Evolutionary conservation across 2,113 vertebrate species (phyloP).

Genomic region (Pterocles orientalis): DNA sequence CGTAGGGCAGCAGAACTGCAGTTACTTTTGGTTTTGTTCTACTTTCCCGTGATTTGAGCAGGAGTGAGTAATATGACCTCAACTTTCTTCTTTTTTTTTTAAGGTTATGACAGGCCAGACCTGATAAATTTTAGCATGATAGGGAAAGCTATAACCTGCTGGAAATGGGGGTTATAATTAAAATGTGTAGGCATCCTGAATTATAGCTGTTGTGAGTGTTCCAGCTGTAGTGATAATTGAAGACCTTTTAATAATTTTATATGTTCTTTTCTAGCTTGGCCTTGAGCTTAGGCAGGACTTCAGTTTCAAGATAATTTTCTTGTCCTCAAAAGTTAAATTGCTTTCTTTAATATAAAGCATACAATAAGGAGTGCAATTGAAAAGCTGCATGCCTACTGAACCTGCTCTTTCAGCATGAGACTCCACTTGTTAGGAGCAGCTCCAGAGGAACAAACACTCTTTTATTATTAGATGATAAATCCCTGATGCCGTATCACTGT

Average conservation of each 20-base stretch:
- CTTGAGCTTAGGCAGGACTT: constrained; percentile 55
- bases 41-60: neutral
- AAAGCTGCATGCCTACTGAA: constrained; percentile 25
- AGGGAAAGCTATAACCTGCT: constrained; percentile 43
- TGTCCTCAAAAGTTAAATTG: constrained; percentile 66
- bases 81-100: neutral
- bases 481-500: constrained; percentile 47
- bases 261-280: constrained; percentile 40
- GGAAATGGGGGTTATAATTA: constrained; percentile 49
- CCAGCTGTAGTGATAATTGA: constrained; percentile 32
- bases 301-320: constrained; percentile 66
- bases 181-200: constrained; percentile 41
- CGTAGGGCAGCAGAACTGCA: neutral
- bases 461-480: constrained; percentile 70
- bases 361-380: constrained; percentile 61
- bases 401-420: constrained; percentile 41
- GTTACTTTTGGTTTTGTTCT: neutral
- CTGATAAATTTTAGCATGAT: constrained; percentile 54
- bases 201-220: constrained; percentile 21
- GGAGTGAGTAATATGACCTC: neutral
- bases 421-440: constrained; percentile 11
- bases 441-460: constrained; percentile 54
- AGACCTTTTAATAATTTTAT: constrained; percentile 58
- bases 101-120: neutral
- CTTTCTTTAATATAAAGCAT: constrained; percentile 64